Evolutionary conservation across 2,113 vertebrate genomes (phyloP), one percentile per base, ranked within the genome.

Genomic region (Mungos mungo): DNA sequence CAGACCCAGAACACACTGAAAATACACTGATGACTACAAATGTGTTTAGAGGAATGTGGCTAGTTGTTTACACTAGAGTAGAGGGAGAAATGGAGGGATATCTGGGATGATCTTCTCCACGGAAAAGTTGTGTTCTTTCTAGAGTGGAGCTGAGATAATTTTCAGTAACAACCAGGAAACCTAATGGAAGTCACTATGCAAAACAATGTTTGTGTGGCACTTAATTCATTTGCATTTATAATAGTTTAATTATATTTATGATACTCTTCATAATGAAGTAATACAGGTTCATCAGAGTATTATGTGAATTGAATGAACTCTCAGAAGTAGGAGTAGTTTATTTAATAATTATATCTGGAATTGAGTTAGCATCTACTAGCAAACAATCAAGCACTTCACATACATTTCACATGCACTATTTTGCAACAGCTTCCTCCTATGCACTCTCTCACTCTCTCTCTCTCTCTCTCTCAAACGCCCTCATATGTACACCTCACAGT

Each of bases 161-260:
- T 10, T 89, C 13, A 71, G 45, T 35, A 91, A 86, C 21, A 57
- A 93, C 3, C 10, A 83, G 54, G 27, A 80, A 90, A 88, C 0
- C 33, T 14, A 69, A 7, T 65, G 19, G 16, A 19, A 93, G 66
- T 88, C 10, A n/a, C 9, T 45, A 60, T 54, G 7, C 16, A 45
- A 63, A 54, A 1, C 13, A 89, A 60, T 25, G 0, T 54, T 15
- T 47, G 38, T 54, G 8, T 79, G 80, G 71, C 23, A 83, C 85
- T 84, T 88, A 93, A 18, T 94, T 85, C 31, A 57, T 88, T 38
- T 80, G 47, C 33, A 79, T 79, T 91, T 57, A 65, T 66, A 69
- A 41, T 41, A 85, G 38, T 68, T 65, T 96, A 82, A 27, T 93
- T 97, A 57, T 91, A 84, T 82, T 95, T 87, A 31, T 76, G 19